phyloP scores from a whole-genome alignment of 2,797 vertebrate species.

The Passerculus sandwichensis region DNA sequence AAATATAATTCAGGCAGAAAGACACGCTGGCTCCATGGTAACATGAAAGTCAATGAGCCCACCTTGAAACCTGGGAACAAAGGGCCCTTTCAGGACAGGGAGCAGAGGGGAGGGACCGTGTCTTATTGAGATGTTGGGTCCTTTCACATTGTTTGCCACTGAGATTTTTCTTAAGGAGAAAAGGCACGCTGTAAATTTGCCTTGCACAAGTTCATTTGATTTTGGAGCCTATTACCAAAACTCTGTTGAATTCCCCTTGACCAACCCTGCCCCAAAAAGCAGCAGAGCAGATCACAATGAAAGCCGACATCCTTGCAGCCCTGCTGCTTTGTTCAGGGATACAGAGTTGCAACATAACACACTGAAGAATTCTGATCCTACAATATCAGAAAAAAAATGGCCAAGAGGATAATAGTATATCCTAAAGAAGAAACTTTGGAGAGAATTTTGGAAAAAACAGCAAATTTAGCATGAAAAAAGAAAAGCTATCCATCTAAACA shows the following conservation, averaged over 20 bases:
- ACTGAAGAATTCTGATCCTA: neutral
- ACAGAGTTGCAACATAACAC: neutral
- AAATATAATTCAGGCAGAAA: conserved; percentile 69
- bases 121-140: conserved; percentile 51
- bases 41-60: conserved; percentile 70
- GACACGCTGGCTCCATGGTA: conserved; percentile 68
- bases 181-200: neutral
- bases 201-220: neutral
- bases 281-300: neutral
- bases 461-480: neutral
- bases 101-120: conserved; percentile 28
- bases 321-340: neutral
- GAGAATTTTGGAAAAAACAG: neutral
- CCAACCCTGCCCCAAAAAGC: neutral
- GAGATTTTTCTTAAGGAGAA: neutral
- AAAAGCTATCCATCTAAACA: neutral
- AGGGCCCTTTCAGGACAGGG: conserved; percentile 63
- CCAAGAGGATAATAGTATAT: neutral
- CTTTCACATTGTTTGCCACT: conserved; percentile 23
- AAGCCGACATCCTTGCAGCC: neutral
- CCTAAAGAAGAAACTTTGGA: neutral
- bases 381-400: neutral
- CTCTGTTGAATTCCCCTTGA: neutral
- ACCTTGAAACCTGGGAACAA: conserved; percentile 75
- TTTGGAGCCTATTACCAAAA: neutral